Base-by-base conservation (phyloP, 2,797 vertebrate species). In the Notoglanidium macrostoma region DNA sequence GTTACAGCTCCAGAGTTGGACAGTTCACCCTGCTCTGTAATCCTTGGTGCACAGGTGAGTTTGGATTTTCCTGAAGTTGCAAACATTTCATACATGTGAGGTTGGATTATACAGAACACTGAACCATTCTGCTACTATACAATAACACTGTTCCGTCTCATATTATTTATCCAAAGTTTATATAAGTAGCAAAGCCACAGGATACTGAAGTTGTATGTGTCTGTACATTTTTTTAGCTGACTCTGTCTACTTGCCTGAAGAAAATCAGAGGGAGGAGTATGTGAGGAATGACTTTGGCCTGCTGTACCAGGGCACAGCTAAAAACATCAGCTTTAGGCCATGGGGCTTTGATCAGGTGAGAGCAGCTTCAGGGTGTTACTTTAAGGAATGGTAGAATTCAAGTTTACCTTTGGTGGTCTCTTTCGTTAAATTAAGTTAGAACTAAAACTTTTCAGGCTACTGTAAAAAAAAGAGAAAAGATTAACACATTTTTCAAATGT, bases 301-400 rank as follows among this genome's bases (percentile, higher is more conserved):
- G 86, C 87, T 96, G 77, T 96, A 94, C 63, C 93, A 94, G 92
- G 96, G 96, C 8, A 94, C 95, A 0, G 0, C 92, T 0, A 80
- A 26, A 70, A 95, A 94, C 87, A 0, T 92, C 0, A 89, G 81
- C 46, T 73, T 91, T 40, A 95, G 93, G 87, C 93, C 96, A 0
- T 96, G 96, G 96, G 94, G 94, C 15, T 95, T 95, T 86, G 95
- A 95, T 92, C 95, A 94, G 95, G 96, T 96, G 90, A 87, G 90
- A 54, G 29, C n/a, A 77, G 19, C 6, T 59, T 32, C 26, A 55
- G 21, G 70, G 4, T 51, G 10, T 54, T n/a, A 26, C 29, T 51
- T 78, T 68, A 19, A 54, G 44, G 2, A 83, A 40, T 57, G n/a
- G 3, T 46, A 19, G 23, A 46, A 44, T 35, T 7, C 46, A 80